A percentile compares a stretch with the other conserved stretches of the same genome.
Evolutionary conservation across 2,888 invertebrate genomes (phyloP).

Genomic region (Tridacna crocea): DNA sequence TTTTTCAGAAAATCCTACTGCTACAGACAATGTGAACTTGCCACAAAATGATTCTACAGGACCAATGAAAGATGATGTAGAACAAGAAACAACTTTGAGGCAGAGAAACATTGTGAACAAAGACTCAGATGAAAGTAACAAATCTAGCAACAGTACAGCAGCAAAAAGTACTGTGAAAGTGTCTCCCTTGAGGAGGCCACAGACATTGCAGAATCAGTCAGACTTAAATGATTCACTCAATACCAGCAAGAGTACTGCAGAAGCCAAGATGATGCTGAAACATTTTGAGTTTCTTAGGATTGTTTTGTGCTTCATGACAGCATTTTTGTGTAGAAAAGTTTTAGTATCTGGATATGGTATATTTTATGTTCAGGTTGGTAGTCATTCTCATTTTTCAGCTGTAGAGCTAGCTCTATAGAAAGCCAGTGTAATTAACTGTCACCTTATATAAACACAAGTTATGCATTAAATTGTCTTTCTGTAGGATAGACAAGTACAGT

Average conservation of each 20-base stretch:
- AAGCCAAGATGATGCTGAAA: slow-evolving; percentile 64
- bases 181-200: slow-evolving; percentile 51
- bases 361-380: slow-evolving; percentile 73
- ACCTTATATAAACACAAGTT: no score
- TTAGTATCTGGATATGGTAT: slow-evolving; percentile 72
- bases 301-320: slow-evolving; percentile 68
- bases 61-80: not conserved
- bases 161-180: slow-evolving; percentile 56
- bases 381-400: no score
- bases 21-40: not conserved
- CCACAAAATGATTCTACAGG: not conserved
- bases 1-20: not conserved
- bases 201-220: slow-evolving; percentile 24
- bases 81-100: slow-evolving; percentile 6
- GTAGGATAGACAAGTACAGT: no score
- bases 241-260: slow-evolving; percentile 58
- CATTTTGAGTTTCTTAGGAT: slow-evolving; percentile 73
- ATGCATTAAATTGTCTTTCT: no score
- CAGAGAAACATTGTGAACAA: not conserved
- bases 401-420: no score
- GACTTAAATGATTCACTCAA: slow-evolving; percentile 55
- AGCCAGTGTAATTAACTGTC: no score
- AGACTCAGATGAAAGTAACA: not conserved
- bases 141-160: not conserved
- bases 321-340: slow-evolving; percentile 71